Evolutionary conservation across 2,888 invertebrate species (phyloP).

Genomic region (Cosmorhoe ocellata): DNA sequence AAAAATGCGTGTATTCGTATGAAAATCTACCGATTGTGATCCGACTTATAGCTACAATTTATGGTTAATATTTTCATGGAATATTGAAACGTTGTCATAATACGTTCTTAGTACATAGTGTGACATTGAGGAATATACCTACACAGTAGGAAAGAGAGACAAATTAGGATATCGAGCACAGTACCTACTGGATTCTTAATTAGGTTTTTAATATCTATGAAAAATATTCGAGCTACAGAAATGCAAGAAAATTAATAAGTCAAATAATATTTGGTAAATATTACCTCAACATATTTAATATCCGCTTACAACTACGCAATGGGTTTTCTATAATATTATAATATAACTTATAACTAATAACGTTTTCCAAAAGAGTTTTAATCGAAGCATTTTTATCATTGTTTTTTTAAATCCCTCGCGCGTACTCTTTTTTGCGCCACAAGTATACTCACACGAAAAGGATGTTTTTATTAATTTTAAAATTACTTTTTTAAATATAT

Average conservation of each 20-base stretch:
- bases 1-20: slow-evolving; percentile 12
- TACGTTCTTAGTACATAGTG: slow-evolving; percentile 28
- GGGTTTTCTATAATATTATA: slow-evolving; percentile 36
- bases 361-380: slow-evolving; percentile 37
- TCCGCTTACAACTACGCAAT: slow-evolving; percentile 55
- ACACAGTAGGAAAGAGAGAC: slow-evolving; percentile 61
- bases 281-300: slow-evolving; percentile 35
- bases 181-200: slow-evolving; percentile 31
- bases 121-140: slow-evolving; percentile 40
- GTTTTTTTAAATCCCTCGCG: slow-evolving; percentile 46
- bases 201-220: slow-evolving; percentile 33
- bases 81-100: slow-evolving; percentile 9
- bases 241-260: slow-evolving; percentile 27
- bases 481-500: slow-evolving; percentile 38
- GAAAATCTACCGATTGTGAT: slow-evolving; percentile 24
- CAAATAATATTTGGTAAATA: slow-evolving; percentile 32
- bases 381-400: slow-evolving; percentile 54
- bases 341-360: slow-evolving; percentile 37
- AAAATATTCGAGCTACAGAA: slow-evolving; percentile 51
- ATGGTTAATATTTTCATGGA: slow-evolving; percentile 29
- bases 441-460: slow-evolving; percentile 32
- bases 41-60: slow-evolving; percentile 40
- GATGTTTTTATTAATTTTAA: slow-evolving; percentile 31
- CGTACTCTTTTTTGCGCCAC: slow-evolving; percentile 32
- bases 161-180: slow-evolving; percentile 37